These are phyloP conservation scores for Erethizon dorsatum DNA, from an alignment of 2,797 vertebrate genomes.

Conservation along the genomic window DNA sequence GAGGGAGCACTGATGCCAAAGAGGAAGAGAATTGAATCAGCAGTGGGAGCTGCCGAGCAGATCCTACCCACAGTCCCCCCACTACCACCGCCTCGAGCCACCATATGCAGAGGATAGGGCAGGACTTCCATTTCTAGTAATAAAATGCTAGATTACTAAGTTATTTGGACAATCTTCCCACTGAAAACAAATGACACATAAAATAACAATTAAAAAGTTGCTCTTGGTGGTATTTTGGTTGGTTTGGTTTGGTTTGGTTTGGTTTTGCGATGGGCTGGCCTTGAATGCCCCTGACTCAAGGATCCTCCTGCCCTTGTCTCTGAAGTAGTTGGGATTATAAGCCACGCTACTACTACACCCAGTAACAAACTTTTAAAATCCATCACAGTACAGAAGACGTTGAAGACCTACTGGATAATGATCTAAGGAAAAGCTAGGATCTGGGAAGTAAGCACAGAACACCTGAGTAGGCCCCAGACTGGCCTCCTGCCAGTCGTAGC, in stretches of 20 bases:
- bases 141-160: background rate
- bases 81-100: background rate
- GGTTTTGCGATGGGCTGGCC: background rate
- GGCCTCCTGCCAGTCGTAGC: background rate
- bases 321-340: background rate
- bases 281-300: background rate
- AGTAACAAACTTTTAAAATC: background rate
- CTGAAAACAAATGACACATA: background rate
- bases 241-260: background rate
- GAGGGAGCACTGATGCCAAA: background rate
- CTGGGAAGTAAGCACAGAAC: slow-evolving; percentile 2
- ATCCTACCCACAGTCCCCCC: background rate
- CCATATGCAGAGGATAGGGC: background rate
- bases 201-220: background rate
- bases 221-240: background rate
- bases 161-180: background rate
- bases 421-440: background rate
- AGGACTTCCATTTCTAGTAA: background rate
- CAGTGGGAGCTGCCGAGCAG: background rate
- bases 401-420: background rate
- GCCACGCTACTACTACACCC: background rate
- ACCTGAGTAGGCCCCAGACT: background rate
- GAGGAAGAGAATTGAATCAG: background rate
- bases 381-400: background rate
- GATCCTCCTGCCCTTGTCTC: background rate